phyloP scores from a whole-genome alignment of 1,140 invertebrate species.

The Piezodorus guildinii region DNA sequence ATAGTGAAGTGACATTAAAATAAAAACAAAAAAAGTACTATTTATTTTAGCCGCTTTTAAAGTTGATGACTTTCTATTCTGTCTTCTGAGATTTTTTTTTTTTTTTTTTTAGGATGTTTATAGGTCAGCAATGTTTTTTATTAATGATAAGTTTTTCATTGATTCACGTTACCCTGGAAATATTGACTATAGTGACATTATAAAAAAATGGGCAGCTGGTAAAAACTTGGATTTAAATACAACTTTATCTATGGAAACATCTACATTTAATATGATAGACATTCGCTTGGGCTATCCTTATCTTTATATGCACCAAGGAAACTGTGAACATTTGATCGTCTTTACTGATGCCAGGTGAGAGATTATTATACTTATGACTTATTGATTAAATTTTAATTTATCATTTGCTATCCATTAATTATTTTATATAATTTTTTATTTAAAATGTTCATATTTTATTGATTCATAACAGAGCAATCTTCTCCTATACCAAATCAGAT shows the following conservation, averaged over 20 bases:
- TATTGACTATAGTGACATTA: constrained; percentile 48
- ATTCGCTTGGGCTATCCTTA: constrained; percentile 62
- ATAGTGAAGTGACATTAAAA: too few species aligned
- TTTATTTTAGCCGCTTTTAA: too few species aligned
- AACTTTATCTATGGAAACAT: constrained; percentile 45
- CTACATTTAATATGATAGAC: constrained; percentile 47
- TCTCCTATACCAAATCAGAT: too few species aligned
- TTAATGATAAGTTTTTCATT: constrained; percentile 67
- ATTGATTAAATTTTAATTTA: too few species aligned
- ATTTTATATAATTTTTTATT: too few species aligned
- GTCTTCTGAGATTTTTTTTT: constrained; percentile 18
- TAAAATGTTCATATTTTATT: too few species aligned
- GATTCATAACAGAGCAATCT: too few species aligned
- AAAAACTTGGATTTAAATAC: constrained; percentile 44
- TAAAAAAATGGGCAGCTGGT: constrained; percentile 50
- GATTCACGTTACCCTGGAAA: constrained; percentile 47
- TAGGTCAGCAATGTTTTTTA: constrained; percentile 64
- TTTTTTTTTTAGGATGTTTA: constrained; percentile 44
- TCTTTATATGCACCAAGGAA: constrained; percentile 77
- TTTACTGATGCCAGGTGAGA: constrained; percentile 55
- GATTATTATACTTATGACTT: too few species aligned
- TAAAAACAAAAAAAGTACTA: too few species aligned
- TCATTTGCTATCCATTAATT: too few species aligned
- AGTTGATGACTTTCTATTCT: too few species aligned
- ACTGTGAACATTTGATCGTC: constrained; percentile 74